phyloP scores from a whole-genome alignment of 1,140 invertebrate species.

The Contarinia nasturtii region DNA sequence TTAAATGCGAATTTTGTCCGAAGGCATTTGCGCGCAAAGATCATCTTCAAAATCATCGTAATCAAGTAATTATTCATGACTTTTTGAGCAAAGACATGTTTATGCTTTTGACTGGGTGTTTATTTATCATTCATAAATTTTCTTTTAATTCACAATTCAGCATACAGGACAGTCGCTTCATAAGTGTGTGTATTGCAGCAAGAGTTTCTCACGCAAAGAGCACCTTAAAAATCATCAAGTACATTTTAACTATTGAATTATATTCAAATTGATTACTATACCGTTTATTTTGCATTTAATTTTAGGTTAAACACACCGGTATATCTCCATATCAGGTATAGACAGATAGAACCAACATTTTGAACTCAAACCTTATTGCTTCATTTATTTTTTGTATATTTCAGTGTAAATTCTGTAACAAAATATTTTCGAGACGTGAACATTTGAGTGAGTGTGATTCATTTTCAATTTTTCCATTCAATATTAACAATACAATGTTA shows the following conservation, averaged over 20 bases:
- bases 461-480: conserved; percentile 18
- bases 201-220: conserved; percentile 63
- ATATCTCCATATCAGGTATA: conserved; percentile 43
- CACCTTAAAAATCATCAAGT: conserved; percentile 43
- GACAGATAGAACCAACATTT: no score
- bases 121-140: no score
- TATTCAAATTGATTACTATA: no score
- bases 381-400: no score
- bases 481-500: neutral
- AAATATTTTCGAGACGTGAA: conserved; percentile 67
- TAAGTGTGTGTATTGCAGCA: conserved; percentile 60
- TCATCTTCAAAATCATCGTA: conserved; percentile 49
- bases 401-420: conserved; percentile 50
- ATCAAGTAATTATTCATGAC: no score
- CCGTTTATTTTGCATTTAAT: no score
- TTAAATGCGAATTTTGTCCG: conserved; percentile 68
- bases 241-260: no score
- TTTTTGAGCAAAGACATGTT: no score
- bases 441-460: no score
- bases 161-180: conserved; percentile 75
- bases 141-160: conserved; percentile 27
- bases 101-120: no score
- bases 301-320: conserved; percentile 61
- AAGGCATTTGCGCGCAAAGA: conserved; percentile 76
- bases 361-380: no score